Evolutionary conservation across 2,113 vertebrate species (phyloP).

Genomic region (Chloropsis hardwickii): DNA sequence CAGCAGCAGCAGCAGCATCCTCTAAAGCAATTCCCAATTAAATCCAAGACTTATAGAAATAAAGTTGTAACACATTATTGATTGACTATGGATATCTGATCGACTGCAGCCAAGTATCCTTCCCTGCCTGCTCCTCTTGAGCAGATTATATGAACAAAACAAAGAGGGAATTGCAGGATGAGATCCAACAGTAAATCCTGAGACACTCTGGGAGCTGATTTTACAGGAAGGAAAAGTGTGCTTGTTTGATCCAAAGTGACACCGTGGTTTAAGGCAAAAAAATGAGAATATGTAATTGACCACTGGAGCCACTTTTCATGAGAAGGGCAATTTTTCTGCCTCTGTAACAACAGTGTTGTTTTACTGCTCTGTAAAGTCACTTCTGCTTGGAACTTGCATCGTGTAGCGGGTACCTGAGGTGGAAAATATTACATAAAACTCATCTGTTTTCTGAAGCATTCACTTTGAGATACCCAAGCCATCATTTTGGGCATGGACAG

Average conservation of each 20-base stretch:
- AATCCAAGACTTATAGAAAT: background rate
- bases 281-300: background rate
- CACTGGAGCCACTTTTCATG: background rate
- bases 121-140: background rate
- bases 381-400: background rate
- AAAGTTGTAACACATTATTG: background rate
- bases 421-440: background rate
- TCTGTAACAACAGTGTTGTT: background rate
- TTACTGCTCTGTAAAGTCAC: background rate
- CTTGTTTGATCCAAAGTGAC: background rate
- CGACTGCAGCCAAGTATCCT: background rate
- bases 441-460: background rate
- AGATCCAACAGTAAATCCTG: background rate
- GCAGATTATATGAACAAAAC: background rate
- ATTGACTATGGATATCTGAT: background rate
- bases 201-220: background rate
- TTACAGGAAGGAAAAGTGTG: background rate
- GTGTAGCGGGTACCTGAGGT: background rate
- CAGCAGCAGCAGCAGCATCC: background rate
- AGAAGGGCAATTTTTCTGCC: background rate
- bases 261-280: background rate
- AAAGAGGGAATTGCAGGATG: background rate
- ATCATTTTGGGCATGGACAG: background rate
- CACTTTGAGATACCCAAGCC: background rate
- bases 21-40: background rate